Base-by-base conservation (phyloP, 2,888 invertebrate species). In the Cryptocephalus moraei region DNA sequence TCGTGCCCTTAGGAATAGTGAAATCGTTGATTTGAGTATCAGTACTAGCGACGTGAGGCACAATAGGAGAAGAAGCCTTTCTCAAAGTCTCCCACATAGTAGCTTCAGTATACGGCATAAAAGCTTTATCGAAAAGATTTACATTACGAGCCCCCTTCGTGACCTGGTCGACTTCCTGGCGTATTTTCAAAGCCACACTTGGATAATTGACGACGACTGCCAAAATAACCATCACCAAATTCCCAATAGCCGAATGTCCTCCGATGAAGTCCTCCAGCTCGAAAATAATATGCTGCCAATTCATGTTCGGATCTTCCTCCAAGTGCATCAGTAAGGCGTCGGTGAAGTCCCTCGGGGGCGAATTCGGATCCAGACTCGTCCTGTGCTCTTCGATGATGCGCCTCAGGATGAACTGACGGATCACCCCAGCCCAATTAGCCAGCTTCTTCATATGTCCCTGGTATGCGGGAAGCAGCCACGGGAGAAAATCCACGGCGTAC, bases 181-280 rank as follows among this genome's bases (percentile, higher is more conserved):
- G 81, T 31, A 91, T 80, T 56, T 76, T 77, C 49, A 68, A 71
- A 0, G 77, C 82, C 0, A 85, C 80, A 44, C 79, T 75, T 0
- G 82, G 81, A 62, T 84, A 76, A 48, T 79, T 75, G 0, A 82
- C 82, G 1, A 85, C 76, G 49, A 82, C 80, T 0, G 85, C 81
- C 0, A 91, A 65, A 6, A 82, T 78, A 9, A 91, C 70, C 83
- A 89, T 86, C 1, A 89, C 79, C 31, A 91, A 71, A 64, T 91
- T 91, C 0, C 89, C 89, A 9, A 92, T 81, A 1, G 91, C 91
- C 0, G 91, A 86, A 63, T 91, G 90, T 0, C 91, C 91, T 0
- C 91, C 91, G 4, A 92, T 70, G 59, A 92, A 89, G 62, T 92
- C 91, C 73, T 91, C 88, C 1, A 89, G 67, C 76, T 87, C 87